Conservation (phyloP, 1,140 invertebrate genomes). For the Drosophila littoralis region DNA sequence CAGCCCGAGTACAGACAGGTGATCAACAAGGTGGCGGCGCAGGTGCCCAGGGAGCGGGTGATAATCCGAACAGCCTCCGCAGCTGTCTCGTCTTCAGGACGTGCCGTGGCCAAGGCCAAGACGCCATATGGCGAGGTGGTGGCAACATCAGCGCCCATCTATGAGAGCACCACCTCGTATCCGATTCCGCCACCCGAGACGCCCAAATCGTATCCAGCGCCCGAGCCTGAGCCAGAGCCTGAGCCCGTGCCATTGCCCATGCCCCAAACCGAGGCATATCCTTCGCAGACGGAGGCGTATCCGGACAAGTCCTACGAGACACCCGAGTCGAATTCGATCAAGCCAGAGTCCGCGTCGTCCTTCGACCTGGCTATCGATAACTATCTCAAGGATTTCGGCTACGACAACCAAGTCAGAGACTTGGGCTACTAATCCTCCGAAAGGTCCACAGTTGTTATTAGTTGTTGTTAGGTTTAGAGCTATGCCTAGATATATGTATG, state of each 20-base stretch:
- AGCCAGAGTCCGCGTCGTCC: conserved; percentile 47
- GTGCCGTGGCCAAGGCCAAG: conserved; percentile 61
- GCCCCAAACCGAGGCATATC: conserved; percentile 57
- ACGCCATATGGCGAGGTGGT: conserved; percentile 68
- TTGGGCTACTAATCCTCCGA: conserved; percentile 50
- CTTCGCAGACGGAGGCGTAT: conserved; percentile 45
- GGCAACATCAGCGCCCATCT: conserved; percentile 51
- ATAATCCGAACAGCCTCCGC: conserved; percentile 37
- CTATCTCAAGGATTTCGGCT: conserved; percentile 73
- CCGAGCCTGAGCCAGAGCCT: conserved; percentile 16
- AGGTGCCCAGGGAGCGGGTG: conserved; percentile 7
- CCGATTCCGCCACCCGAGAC: conserved; percentile 32
- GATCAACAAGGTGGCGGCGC: conserved; percentile 34
- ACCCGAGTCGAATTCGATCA: conserved; percentile 39
- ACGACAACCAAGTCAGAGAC: conserved; percentile 67
- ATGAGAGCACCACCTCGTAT: conserved; percentile 65
- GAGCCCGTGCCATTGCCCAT: conserved; percentile 20
- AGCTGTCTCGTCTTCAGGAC: conserved; percentile 28
- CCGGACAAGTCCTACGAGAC: conserved; percentile 50
- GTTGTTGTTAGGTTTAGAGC: conserved; percentile 62
- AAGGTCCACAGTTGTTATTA: conserved; percentile 25
- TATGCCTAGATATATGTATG: conserved; percentile 18
- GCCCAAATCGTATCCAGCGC: conserved; percentile 39
- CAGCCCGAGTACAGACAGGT: conserved; percentile 27
- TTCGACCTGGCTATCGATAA: conserved; percentile 73